phyloP scores from a whole-genome alignment of 2,113 vertebrate species.

The Aptenodytes forsteri region DNA sequence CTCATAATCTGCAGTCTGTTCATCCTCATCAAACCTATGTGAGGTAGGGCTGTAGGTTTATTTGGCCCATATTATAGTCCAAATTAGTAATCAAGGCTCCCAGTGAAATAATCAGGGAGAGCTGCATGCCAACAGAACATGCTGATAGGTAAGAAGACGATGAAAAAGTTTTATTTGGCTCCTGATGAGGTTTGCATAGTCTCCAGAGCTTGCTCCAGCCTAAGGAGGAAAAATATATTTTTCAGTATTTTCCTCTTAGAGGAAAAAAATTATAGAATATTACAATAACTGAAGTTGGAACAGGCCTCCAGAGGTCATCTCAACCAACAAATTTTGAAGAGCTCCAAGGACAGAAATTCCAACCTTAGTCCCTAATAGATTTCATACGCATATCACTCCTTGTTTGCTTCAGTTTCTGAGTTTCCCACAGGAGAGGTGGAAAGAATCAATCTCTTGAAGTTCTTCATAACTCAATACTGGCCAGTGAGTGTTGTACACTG shows the following conservation, averaged over 20 bases:
- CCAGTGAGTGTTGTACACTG: not conserved
- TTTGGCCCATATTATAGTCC: not conserved
- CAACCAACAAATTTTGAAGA: not conserved
- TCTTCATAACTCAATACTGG: not conserved
- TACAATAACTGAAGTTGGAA: not conserved
- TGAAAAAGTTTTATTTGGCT: not conserved
- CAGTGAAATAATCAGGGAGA: not conserved
- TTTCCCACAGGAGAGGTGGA: not conserved
- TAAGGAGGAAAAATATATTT: not conserved
- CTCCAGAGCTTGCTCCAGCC: not conserved
- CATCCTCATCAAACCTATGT: not conserved
- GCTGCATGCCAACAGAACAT: not conserved
- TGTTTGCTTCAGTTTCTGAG: not conserved
- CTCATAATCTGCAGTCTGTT: not conserved
- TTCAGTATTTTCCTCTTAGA: not conserved
- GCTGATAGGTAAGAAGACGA: not conserved
- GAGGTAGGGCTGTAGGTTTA: not conserved
- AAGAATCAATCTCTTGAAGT: not conserved
- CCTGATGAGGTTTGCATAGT: not conserved
- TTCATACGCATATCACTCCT: not conserved
- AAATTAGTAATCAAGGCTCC: not conserved
- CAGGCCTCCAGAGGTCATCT: not conserved
- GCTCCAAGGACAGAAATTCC: not conserved
- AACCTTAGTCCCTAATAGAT: not conserved
- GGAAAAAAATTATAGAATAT: not conserved